Evolutionary conservation across 2,888 invertebrate species (phyloP).

Genomic region (Amaurobius ferox): DNA sequence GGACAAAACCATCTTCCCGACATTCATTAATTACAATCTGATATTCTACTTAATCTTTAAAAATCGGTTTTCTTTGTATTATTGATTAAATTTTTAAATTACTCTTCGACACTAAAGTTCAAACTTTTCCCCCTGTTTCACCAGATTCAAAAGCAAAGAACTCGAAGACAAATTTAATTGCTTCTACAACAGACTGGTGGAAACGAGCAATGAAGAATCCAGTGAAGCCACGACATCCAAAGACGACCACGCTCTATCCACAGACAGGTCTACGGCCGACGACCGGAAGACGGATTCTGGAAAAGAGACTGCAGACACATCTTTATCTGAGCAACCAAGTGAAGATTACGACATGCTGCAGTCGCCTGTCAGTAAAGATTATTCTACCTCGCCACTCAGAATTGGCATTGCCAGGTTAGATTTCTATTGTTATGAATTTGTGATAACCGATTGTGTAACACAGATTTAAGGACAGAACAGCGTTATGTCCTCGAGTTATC

Average conservation of each 20-base stretch:
- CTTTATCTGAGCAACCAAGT: slow-evolving; percentile 67
- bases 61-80: too few species aligned
- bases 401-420: slow-evolving; percentile 31
- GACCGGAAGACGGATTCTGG: slow-evolving; percentile 58
- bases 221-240: slow-evolving; percentile 73
- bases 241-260: slow-evolving; percentile 70
- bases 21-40: too few species aligned
- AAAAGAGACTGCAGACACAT: slow-evolving; percentile 61
- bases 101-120: too few species aligned
- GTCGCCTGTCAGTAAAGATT: not conserved
- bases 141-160: slow-evolving; percentile 72
- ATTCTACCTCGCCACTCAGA: slow-evolving; percentile 14
- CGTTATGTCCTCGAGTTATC: too few species aligned
- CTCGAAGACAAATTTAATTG: slow-evolving; percentile 74
- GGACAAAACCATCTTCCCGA: too few species aligned
- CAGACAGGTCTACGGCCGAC: slow-evolving; percentile 55
- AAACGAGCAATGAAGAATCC: slow-evolving; percentile 73
- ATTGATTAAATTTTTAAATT: too few species aligned
- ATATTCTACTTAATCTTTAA: too few species aligned
- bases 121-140: not conserved
- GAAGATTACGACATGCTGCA: slow-evolving; percentile 53
- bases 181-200: slow-evolving; percentile 73
- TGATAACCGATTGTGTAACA: too few species aligned
- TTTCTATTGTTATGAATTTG: too few species aligned
- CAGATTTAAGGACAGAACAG: too few species aligned